A percentile compares a stretch with the other conserved stretches of the same genome.
These are phyloP conservation scores for Syndactyla subalaris DNA, from an alignment of 2,797 vertebrate genomes.

Conservation along the genomic window DNA sequence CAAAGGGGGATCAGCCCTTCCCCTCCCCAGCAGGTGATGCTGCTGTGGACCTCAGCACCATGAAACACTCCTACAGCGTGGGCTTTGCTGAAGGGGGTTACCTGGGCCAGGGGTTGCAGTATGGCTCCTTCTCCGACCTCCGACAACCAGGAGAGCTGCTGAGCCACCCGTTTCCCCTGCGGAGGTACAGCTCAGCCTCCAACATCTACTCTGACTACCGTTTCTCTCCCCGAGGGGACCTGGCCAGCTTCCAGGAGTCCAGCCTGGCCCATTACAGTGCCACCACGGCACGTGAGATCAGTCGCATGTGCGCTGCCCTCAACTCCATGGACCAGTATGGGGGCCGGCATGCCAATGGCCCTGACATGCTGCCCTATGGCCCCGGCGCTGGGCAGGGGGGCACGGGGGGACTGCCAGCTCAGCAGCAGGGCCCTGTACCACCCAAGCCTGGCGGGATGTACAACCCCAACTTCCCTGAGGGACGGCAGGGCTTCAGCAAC, in stretches of 20 bases:
- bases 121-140: conserved; percentile 95
- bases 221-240: conserved; percentile 82
- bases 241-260: conserved; percentile 87
- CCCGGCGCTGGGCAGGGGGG: neutral
- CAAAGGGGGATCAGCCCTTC: conserved; percentile 84
- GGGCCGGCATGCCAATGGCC: conserved; percentile 83
- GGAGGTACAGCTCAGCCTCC: conserved; percentile 94
- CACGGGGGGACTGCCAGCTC: neutral
- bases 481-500: conserved; percentile 86
- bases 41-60: conserved; percentile 89
- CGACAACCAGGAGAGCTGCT: conserved; percentile 89
- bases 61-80: conserved; percentile 89
- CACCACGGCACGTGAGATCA: conserved; percentile 96
- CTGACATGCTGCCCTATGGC: conserved; percentile 87
- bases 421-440: neutral
- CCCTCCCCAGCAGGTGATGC: conserved; percentile 81
- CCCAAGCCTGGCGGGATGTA: conserved; percentile 86
- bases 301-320: conserved; percentile 97
- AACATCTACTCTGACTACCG: conserved; percentile 94
- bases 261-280: conserved; percentile 97
- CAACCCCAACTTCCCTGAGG: conserved; percentile 86
- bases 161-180: conserved; percentile 87
- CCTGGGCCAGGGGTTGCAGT: conserved; percentile 91
- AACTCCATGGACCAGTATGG: conserved; percentile 96
- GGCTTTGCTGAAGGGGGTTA: conserved; percentile 84